A percentile compares a stretch with the other conserved stretches of the same genome.
These are phyloP conservation scores for Thalassophryne amazonica DNA, from an alignment of 2,797 vertebrate genomes.

Conservation along the genomic window DNA sequence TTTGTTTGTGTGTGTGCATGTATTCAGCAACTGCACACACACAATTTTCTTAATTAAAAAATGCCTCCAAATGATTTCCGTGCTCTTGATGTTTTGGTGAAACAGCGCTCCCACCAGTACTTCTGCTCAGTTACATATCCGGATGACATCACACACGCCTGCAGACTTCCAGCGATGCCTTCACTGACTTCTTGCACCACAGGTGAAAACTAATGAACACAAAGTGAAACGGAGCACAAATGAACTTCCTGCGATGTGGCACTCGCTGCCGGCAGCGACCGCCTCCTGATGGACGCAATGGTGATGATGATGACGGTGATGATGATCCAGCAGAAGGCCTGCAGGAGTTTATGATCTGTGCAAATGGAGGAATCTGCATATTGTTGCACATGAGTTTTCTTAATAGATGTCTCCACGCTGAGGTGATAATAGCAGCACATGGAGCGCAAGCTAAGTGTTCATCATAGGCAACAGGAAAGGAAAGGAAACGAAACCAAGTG, in stretches of 20 bases:
- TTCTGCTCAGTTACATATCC: no score
- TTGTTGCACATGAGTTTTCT: constrained; percentile 72
- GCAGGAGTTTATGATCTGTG: constrained; percentile 79
- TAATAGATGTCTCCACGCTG: constrained; percentile 73
- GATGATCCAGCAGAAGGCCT: constrained; percentile 66
- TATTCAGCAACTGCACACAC: no score
- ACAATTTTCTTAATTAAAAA: no score
- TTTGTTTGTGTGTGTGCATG: no score
- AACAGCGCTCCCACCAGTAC: no score
- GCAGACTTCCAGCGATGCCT: constrained; percentile 45
- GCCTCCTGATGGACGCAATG: constrained; percentile 39
- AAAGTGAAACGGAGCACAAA: constrained; percentile 67
- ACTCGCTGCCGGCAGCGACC: constrained; percentile 50
- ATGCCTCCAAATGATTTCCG: no score
- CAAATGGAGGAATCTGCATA: constrained; percentile 78
- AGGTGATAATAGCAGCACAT: constrained; percentile 60
- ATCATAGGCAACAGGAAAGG: neutral
- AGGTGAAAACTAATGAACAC: constrained; percentile 73
- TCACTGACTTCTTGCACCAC: constrained; percentile 44
- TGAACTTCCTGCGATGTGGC: constrained; percentile 71
- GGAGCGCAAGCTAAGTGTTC: constrained; percentile 22
- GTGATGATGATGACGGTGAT: constrained; percentile 35
- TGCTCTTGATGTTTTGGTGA: no score
- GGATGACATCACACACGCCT: constrained; percentile 6
- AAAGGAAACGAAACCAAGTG: neutral